Percentiles rank a stretch among this genome's conserved stretches.
phyloP scores from a whole-genome alignment of 2,113 vertebrate genomes.

The Zeus faber region DNA sequence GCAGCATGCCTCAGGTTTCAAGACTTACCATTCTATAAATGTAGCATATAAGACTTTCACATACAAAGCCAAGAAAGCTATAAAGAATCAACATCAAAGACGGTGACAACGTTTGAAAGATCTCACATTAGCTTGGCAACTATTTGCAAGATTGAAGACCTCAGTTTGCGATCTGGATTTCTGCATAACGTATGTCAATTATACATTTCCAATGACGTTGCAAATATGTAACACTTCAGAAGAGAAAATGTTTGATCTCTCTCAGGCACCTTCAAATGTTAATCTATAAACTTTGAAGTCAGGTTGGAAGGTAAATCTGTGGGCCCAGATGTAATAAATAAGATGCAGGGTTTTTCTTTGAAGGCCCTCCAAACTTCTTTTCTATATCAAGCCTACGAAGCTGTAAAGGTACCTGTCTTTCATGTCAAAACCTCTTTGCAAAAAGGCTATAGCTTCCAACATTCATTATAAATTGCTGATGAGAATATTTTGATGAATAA shows the following conservation, averaged over 20 bases:
- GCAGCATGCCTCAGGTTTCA: too few relatives aligned
- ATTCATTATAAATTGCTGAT: conserved; percentile 67
- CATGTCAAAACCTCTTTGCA: conserved; percentile 69
- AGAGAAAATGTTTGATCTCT: conserved; percentile 38
- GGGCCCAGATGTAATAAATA: conserved; percentile 70
- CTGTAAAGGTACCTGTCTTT: conserved; percentile 69
- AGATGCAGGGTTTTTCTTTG: conserved; percentile 72
- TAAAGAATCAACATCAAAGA: too few relatives aligned
- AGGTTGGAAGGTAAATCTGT: conserved; percentile 60
- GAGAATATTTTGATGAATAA: conserved; percentile 67
- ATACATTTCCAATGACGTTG: conserved; percentile 18
- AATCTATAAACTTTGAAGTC: conserved; percentile 70
- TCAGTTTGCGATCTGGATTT: too few relatives aligned
- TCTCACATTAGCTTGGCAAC: not conserved
- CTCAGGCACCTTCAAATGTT: conserved; percentile 58
- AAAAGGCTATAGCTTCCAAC: conserved; percentile 64
- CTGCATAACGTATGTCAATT: conserved; percentile 2
- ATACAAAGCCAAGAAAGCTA: too few relatives aligned
- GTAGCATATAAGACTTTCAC: too few relatives aligned
- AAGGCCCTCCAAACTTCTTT: conserved; percentile 68
- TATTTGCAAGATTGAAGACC: not conserved
- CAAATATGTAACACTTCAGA: conserved; percentile 28
- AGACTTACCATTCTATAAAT: too few relatives aligned
- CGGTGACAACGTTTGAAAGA: not conserved
- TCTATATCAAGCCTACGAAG: conserved; percentile 68